Conservation (phyloP, 2,888 invertebrate genomes). For the Amorpha juglandis region DNA sequence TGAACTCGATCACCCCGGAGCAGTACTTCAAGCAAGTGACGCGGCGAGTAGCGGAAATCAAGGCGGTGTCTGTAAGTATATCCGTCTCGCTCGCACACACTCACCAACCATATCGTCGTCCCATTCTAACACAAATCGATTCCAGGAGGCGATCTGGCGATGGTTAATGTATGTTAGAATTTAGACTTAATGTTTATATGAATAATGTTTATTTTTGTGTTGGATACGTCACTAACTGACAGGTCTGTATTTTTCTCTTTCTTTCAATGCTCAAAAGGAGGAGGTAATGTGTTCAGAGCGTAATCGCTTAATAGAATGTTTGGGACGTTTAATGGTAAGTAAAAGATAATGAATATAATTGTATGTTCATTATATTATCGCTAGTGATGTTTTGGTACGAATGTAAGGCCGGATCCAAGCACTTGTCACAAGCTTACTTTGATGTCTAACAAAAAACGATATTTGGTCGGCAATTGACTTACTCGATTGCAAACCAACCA, state of each 20-base stretch:
- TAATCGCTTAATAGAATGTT: slow-evolving; percentile 66
- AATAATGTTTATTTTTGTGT: slow-evolving; percentile 42
- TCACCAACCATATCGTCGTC: slow-evolving; percentile 39
- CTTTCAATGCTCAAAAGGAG: slow-evolving; percentile 79
- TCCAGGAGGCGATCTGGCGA: slow-evolving; percentile 59
- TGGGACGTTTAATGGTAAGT: slow-evolving; percentile 72
- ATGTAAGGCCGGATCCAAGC: background rate
- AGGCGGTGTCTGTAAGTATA: slow-evolving; percentile 92
- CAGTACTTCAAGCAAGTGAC: slow-evolving; percentile 98
- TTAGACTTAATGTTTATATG: slow-evolving; percentile 32
- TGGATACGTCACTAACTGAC: slow-evolving; percentile 79
- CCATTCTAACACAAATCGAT: slow-evolving; percentile 47
- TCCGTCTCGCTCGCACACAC: slow-evolving; percentile 42
- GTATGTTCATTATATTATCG: slow-evolving; percentile 48
- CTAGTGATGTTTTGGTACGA: slow-evolving; percentile 41
- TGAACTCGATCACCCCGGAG: slow-evolving; percentile 96
- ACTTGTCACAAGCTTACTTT: no score
- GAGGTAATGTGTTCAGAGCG: slow-evolving; percentile 75
- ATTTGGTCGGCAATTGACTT: no score
- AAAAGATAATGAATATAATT: slow-evolving; percentile 68
- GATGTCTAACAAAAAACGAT: no score
- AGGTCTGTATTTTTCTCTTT: slow-evolving; percentile 77
- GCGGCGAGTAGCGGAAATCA: slow-evolving; percentile 93
- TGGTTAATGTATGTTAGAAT: slow-evolving; percentile 58
- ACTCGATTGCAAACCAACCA: no score